Conservation (phyloP, 64 coral and sea anemone species). For the Montipora capricornis region DNA sequence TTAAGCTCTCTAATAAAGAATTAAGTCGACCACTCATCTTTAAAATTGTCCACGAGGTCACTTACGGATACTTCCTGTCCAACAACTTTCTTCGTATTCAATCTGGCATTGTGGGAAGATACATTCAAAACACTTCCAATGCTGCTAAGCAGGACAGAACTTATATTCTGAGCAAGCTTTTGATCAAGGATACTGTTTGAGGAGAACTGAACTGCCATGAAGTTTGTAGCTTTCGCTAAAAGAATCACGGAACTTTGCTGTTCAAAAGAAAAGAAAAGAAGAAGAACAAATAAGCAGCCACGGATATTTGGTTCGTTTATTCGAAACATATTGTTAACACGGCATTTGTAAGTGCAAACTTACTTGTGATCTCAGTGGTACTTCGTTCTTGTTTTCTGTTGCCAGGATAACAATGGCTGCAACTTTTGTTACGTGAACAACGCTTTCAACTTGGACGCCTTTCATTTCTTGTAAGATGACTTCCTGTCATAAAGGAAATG, state of each 20-base stretch:
- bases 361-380: background rate
- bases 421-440: conserved; percentile 36
- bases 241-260: background rate
- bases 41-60: background rate
- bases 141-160: background rate
- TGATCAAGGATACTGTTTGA: conserved; percentile 19
- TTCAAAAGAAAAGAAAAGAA: background rate
- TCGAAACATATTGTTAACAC: too few species aligned
- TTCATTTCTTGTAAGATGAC: background rate
- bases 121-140: conserved; percentile 5
- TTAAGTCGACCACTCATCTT: too few species aligned
- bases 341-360: background rate
- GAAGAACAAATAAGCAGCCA: too few species aligned
- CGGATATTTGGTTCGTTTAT: too few species aligned
- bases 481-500: background rate
- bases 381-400: background rate
- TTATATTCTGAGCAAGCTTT: conserved; percentile 20
- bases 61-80: background rate
- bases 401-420: conserved; percentile 29
- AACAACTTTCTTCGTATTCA: background rate
- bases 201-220: background rate
- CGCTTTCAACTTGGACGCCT: background rate
- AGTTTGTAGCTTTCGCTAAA: background rate
- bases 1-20: too few species aligned
- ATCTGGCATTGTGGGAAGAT: background rate